A percentile compares a stretch with the other conserved stretches of the same genome.
Evolutionary conservation across 2,888 invertebrate species (phyloP).

Genomic region (Microchrysa polita): DNA sequence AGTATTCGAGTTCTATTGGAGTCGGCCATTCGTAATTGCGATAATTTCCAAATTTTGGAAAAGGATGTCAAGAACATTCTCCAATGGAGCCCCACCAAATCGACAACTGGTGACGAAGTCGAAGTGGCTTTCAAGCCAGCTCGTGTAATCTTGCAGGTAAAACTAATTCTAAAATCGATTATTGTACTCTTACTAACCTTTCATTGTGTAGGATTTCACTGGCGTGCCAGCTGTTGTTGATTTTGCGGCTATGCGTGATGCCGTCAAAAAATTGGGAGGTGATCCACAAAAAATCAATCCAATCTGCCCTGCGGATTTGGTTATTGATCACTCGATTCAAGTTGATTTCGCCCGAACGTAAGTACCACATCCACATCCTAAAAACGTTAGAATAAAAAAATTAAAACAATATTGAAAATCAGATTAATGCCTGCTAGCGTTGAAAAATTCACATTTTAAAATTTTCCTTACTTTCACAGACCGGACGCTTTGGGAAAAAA

Average conservation of each 20-base stretch:
- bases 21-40: conserved; percentile 95
- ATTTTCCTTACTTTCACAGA: conserved; percentile 64
- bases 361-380: conserved; percentile 50
- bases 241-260: conserved; percentile 98
- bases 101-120: conserved; percentile 65
- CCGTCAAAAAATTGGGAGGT: conserved; percentile 85
- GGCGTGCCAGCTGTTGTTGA: conserved; percentile 99
- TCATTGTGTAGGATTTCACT: conserved; percentile 78
- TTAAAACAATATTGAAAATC: not conserved
- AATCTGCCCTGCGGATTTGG: conserved; percentile 95
- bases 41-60: conserved; percentile 88
- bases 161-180: not conserved
- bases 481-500: conserved; percentile 90
- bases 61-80: conserved; percentile 89
- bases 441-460: conserved; percentile 11
- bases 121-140: conserved; percentile 98
- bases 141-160: conserved; percentile 92
- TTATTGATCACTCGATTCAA: conserved; percentile 98
- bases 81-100: conserved; percentile 76
- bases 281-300: conserved; percentile 96
- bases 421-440: conserved; percentile 16
- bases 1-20: conserved; percentile 93
- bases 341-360: conserved; percentile 89
- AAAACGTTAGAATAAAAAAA: conserved; percentile 24
- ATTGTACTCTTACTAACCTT: not conserved